phyloP scores from a whole-genome alignment of 2,797 vertebrate species.

The Lepidocolaptes lacrymiger region DNA sequence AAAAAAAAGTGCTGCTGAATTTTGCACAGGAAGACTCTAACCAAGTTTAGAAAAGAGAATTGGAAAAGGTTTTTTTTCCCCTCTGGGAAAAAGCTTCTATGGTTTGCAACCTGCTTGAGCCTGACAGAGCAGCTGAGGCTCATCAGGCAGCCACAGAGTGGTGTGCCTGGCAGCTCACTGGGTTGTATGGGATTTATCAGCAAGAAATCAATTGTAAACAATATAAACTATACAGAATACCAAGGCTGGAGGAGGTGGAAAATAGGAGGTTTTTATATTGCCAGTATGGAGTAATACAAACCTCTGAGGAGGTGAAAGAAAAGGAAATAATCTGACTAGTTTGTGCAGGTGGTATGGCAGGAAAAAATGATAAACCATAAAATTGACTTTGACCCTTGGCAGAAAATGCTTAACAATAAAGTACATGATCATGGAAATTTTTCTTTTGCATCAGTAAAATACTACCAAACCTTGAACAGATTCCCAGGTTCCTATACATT shows the following conservation, averaged over 20 bases:
- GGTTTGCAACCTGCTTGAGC: background rate
- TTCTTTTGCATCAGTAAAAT: background rate
- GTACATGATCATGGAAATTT: background rate
- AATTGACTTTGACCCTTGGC: background rate
- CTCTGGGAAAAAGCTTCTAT: background rate
- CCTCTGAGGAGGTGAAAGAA: background rate
- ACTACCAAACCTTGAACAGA: background rate
- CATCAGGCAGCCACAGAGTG: background rate
- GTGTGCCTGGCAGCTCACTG: background rate
- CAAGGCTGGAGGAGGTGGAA: background rate
- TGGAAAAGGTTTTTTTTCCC: background rate
- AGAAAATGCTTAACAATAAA: background rate
- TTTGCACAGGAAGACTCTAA: background rate
- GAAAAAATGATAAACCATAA: background rate
- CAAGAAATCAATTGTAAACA: background rate
- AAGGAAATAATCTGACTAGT: constrained; percentile 10
- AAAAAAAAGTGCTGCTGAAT: background rate
- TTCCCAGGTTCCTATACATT: background rate
- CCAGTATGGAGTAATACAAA: background rate
- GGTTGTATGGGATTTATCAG: background rate
- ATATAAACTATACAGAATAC: background rate
- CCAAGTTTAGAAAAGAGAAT: background rate
- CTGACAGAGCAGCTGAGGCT: background rate
- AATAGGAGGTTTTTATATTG: background rate
- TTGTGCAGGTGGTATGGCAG: background rate